Conservation (phyloP, 2,888 invertebrate species). For the Acleris laterana region DNA sequence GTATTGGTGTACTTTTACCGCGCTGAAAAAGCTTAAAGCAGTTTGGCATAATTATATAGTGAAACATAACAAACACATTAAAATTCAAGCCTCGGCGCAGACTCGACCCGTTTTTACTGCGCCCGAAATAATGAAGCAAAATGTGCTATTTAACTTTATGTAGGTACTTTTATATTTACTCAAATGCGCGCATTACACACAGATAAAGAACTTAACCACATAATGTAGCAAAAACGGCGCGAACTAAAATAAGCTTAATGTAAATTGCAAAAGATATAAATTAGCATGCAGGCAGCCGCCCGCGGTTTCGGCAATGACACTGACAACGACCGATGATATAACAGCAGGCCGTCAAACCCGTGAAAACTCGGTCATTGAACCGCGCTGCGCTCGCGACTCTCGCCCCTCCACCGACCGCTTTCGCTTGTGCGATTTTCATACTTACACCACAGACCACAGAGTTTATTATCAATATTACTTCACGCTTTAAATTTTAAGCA, state of each 20-base stretch:
- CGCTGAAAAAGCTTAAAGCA: slow-evolving; percentile 10
- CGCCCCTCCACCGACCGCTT: slow-evolving; percentile 65
- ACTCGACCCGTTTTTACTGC: slow-evolving; percentile 28
- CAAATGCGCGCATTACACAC: slow-evolving; percentile 34
- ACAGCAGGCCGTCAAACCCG: slow-evolving; percentile 83
- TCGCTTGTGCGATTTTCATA: slow-evolving; percentile 74
- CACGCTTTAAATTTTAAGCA: slow-evolving; percentile 55
- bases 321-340: slow-evolving; percentile 83
- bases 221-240: slow-evolving; percentile 35
- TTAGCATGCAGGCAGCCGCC: slow-evolving; percentile 57
- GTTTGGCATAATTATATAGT: slow-evolving; percentile 22
- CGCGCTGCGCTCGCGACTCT: slow-evolving; percentile 58
- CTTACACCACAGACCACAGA: slow-evolving; percentile 64
- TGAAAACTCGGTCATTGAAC: slow-evolving; percentile 85
- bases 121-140: slow-evolving; percentile 34
- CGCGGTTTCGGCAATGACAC: slow-evolving; percentile 83
- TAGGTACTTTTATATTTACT: slow-evolving; percentile 34
- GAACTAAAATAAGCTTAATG: slow-evolving; percentile 64
- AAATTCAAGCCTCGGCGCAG: slow-evolving; percentile 23
- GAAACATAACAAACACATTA: slow-evolving; percentile 35
- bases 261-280: slow-evolving; percentile 63
- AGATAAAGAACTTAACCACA: slow-evolving; percentile 34
- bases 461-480: slow-evolving; percentile 59
- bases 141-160: slow-evolving; percentile 27
- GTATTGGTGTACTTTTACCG: slow-evolving; percentile 18